These are phyloP conservation scores for Enteromius radiatus DNA, from an alignment of 2,797 vertebrate genomes.

Conservation along the genomic window DNA sequence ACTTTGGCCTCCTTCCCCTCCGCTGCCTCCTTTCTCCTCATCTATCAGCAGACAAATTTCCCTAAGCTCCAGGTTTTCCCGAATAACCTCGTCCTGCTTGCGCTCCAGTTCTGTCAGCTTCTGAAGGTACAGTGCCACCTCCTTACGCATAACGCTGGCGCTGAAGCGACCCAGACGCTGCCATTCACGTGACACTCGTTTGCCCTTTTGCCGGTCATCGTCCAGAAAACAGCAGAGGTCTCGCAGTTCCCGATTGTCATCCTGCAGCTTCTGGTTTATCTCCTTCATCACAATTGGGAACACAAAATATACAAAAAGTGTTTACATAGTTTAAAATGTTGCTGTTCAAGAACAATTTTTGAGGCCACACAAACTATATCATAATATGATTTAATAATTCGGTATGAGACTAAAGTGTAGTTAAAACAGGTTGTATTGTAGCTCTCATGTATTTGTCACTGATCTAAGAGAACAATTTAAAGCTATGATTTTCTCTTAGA, in stretches of 20 bases:
- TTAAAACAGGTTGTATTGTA: background rate
- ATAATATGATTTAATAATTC: background rate
- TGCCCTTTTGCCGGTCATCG: slow-evolving; percentile 96
- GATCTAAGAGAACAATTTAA: background rate
- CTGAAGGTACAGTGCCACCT: slow-evolving; percentile 93
- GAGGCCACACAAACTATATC: background rate
- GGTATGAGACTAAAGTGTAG: background rate
- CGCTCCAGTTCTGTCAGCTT: slow-evolving; percentile 94
- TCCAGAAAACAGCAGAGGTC: slow-evolving; percentile 97
- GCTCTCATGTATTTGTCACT: background rate
- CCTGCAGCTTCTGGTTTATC: slow-evolving; percentile 97
- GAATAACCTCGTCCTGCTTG: slow-evolving; percentile 92
- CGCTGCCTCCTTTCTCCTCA: slow-evolving; percentile 82
- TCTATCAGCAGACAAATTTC: slow-evolving; percentile 93
- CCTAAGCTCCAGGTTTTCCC: slow-evolving; percentile 94
- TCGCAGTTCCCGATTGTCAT: slow-evolving; percentile 95
- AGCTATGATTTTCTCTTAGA: background rate
- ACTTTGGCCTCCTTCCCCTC: slow-evolving; percentile 59
- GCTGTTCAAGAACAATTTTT: background rate
- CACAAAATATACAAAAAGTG: background rate
- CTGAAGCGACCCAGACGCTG: slow-evolving; percentile 94
- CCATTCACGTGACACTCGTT: slow-evolving; percentile 95
- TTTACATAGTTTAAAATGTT: background rate
- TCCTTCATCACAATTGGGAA: slow-evolving; percentile 76
- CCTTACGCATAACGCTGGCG: slow-evolving; percentile 94